A percentile compares a stretch with the other conserved stretches of the same genome.
Conservation (phyloP, 2,113 vertebrate genomes). For the Trochalopteron elliotii region DNA sequence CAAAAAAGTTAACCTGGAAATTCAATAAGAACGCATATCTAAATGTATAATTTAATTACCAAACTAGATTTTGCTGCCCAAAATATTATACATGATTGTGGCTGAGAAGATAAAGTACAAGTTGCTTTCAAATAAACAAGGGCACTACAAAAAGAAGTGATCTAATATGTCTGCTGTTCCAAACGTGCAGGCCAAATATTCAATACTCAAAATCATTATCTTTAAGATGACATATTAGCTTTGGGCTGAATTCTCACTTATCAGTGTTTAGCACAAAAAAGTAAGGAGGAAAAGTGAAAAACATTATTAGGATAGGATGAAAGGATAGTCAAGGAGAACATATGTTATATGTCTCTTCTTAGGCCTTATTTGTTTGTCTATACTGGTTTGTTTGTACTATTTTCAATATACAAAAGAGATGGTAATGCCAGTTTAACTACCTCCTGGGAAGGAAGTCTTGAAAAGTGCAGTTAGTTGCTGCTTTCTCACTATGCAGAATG, state of each 20-base stretch:
- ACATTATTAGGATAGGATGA: neutral
- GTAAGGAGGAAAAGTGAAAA: neutral
- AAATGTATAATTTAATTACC: neutral
- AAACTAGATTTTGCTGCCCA: conserved; percentile 2
- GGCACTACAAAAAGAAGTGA: neutral
- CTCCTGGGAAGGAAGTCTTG: neutral
- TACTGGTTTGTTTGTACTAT: neutral
- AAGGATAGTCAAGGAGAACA: neutral
- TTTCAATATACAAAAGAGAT: neutral
- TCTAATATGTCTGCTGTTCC: conserved; percentile 33
- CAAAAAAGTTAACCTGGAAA: neutral
- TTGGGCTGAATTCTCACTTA: neutral
- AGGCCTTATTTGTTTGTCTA: neutral
- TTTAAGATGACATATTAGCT: neutral
- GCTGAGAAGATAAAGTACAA: conserved; percentile 1
- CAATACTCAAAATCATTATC: neutral
- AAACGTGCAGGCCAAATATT: neutral
- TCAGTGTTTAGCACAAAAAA: neutral
- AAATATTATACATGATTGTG: neutral
- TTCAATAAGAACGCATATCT: neutral
- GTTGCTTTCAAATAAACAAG: conserved; percentile 12
- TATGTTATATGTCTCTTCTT: neutral
- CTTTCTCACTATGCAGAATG: neutral
- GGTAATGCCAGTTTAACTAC: neutral
- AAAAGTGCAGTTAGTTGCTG: neutral